Percentiles rank a stretch among this genome's conserved stretches.
Evolutionary conservation across 1,140 invertebrate genomes (phyloP).

Genomic region (Tetragonula clypearis): DNA sequence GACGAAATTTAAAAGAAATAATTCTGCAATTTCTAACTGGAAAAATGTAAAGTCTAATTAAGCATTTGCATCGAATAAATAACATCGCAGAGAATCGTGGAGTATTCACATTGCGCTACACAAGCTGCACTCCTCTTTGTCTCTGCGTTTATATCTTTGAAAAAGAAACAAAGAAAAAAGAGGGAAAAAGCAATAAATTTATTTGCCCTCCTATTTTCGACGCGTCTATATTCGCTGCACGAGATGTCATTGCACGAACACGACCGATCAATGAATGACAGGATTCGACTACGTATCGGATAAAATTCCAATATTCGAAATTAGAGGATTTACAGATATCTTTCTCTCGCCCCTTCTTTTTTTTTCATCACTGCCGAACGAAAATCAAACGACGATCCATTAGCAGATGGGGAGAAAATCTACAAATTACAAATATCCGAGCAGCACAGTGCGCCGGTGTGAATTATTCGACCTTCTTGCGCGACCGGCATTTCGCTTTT

Average conservation of each 20-base stretch:
- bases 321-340: slow-evolving; percentile 1
- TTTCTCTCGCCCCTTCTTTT: neutral
- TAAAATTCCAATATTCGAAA: slow-evolving; percentile 12
- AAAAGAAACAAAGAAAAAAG: neutral
- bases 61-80: too few species aligned
- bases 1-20: too few species aligned
- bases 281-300: neutral
- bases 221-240: neutral
- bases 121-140: too few species aligned
- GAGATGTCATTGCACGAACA: neutral
- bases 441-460: neutral
- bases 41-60: too few species aligned
- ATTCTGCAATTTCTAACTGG: too few species aligned
- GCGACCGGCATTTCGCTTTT: neutral
- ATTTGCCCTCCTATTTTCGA: slow-evolving; percentile 17
- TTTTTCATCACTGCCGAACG: neutral
- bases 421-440: neutral
- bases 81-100: too few species aligned
- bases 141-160: neutral
- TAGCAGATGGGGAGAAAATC: neutral
- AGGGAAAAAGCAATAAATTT: neutral
- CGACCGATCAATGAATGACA: slow-evolving; percentile 17
- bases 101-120: too few species aligned
- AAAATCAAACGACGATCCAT: neutral
- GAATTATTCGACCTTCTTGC: neutral